Evolutionary conservation across 2,797 vertebrate genomes (phyloP), one percentile per base, ranked within the genome.

Genomic region (Aplochiton taeniatus): DNA sequence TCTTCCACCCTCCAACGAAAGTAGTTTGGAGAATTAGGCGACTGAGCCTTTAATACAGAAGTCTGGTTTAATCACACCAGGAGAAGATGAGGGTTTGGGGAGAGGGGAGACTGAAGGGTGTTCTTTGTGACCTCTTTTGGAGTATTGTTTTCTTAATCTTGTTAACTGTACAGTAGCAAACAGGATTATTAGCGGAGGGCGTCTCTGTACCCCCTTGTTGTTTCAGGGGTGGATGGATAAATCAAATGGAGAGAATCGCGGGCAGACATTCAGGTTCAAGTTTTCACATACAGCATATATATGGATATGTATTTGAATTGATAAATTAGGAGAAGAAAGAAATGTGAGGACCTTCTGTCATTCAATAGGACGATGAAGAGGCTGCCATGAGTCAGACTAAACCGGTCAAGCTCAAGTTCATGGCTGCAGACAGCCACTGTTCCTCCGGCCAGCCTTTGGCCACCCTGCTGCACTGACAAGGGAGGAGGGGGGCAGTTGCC

Each of bases 361-460:
- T 31, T 31, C 2, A 31, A 6, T 31, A 31, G 31, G 31, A 31
- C 31, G 6, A 31, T 31, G 31, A 31, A 31, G 31, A 31, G 31
- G 31, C 31, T 31, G 31, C 31, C 31, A 31, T 31, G 31, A 31
- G 6, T 31, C 31, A 6, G 6, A 31, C 31, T 14, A 48, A 10
- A 63, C 69, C 48, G 43, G 70, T 84, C 84, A 92, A 91, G 90
- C 92, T 93, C 91, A 93, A 89, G 91, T 91, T 90, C 85, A 84
- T 43, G 79, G 75, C 58, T 79, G 78, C 63, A 17, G 48, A 31
- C 64, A 83, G 76, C 56, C 60, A 2, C 68, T 73, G 69, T 62
- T 82, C 87, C 87, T 82, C 48, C 43, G 55, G 69, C 63, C 72
- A 14, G 75, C 79, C 63, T 79, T 75, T 77, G 77, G 72, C 85